Base-by-base conservation (phyloP, 2,797 vertebrate species). In the Micropoecilia bifurca region DNA sequence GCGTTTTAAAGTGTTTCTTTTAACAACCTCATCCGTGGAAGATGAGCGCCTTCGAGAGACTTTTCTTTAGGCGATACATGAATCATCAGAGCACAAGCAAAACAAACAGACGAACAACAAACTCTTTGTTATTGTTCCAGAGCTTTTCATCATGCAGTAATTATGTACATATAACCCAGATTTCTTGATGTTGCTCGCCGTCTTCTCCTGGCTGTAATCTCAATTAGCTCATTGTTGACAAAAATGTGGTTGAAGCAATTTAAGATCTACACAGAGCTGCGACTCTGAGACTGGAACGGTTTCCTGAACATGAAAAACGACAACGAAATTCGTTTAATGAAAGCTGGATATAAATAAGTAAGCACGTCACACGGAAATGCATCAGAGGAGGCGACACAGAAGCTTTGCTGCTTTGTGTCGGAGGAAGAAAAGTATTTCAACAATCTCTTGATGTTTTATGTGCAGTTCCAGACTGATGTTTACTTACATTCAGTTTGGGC, bases 141-240 rank as follows among this genome's bases (percentile, higher is more conserved):
- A 57, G 16, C 71, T 47, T 48, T 41, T 53, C 46, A 59, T 72
- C 55, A 14, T 80, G 41, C 4, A 63, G 53, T 25, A 71, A 20
- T 75, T 50, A 78, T 73, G 82, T 77, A 63, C 20, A 75, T 33
- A 46, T 46, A 43, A 30, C 75, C 48, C 36, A 20, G 66, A 71
- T 77, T 45, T 77, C 25, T 53, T 77, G 47, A 71, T 76, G 75
- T 22, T 55, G 72, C 33, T 25, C 18, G 18, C 13, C 1, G 28
- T 41, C 36, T 74, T 50, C 73, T 74, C 33, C 50, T 36, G 50
- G 50, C 22, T 74, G 73, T 41, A 74, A 41, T 74, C 53, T 74
- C 22, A 69, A 69, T 69, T 71, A 45, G 68, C 39, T 71, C 68
- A 45, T 71, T 71, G 68, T 71, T 45, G 39, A 71, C 68, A 71